Conservation (phyloP, 2,797 vertebrate species). For the Monodelphis domestica region DNA sequence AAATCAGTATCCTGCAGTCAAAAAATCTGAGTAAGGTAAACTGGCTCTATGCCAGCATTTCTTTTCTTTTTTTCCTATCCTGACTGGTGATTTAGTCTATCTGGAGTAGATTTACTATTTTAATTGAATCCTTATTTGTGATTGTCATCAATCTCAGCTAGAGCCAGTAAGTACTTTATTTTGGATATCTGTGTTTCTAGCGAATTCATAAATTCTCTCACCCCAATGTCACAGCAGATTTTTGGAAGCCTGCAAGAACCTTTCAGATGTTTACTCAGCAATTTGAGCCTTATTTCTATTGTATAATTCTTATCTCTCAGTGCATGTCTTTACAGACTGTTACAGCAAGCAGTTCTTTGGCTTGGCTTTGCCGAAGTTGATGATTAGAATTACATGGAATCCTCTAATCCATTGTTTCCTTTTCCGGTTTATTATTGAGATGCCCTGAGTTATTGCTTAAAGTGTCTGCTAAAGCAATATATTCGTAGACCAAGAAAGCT, state of each 20-base stretch:
- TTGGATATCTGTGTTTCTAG: neutral
- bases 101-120: neutral
- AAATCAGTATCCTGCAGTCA: neutral
- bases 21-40: neutral
- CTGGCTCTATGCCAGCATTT: neutral
- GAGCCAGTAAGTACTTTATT: neutral
- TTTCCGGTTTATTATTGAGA: neutral
- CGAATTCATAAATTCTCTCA: neutral
- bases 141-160: neutral
- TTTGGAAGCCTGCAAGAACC: neutral
- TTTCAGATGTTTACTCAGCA: neutral
- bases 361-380: neutral
- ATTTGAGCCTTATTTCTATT: neutral
- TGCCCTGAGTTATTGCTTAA: rapidly evolving
- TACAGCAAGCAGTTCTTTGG: neutral
- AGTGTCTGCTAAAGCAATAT: neutral
- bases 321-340: neutral
- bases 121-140: neutral
- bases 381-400: neutral
- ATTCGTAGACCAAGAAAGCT: neutral
- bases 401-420: neutral
- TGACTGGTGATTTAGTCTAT: neutral
- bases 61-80: neutral
- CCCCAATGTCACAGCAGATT: neutral
- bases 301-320: neutral